Base-by-base conservation (phyloP, 2,113 vertebrate species). In the Hippocampus abdominalis region DNA sequence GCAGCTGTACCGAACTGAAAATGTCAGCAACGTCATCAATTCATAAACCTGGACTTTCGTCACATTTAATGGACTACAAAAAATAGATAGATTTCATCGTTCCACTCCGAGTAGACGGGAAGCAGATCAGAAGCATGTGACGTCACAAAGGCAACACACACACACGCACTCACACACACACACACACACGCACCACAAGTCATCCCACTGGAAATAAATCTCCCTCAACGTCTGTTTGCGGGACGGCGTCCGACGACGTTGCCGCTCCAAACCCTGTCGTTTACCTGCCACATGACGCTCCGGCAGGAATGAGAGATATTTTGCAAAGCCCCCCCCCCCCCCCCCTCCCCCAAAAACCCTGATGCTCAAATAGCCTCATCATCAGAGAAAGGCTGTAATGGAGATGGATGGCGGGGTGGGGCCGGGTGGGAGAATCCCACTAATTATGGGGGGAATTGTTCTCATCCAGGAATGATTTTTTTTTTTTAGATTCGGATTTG, bases 381-480 rank as follows among this genome's bases (percentile, higher is more conserved):
- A 72, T 75, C 73, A 67, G 59, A 77, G 83, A 80, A 80, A 85
- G 83, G 79, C 81, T 82, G 69, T 76, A 89, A 88, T 88, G 86
- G 85, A 90, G 89, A 91, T 84, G 79, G 90, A 84, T 78, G 74
- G 77, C 73, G 84, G 90, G 92, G 92, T 83, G 91, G 88, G 90
- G 81, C 86, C 0, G 74, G 82, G 83, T 83, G 75, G 85, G 78
- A 81, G 79, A 81, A 85, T 86, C 84, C 90, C 91, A 88, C 91
- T 90, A 92, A 92, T 92, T 86, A 91, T 72, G 90, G 90, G 88
- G 39, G 86, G 89, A 82, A 91, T 90, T 87, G 87, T 88, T 89
- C 85, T 89, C 88, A 89, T 91, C 87, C 87, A 88, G 80, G 80
- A 4, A 64, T 7, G 32, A 36, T 36, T 46, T 60, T 32, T 53